Evolutionary conservation across 2,888 invertebrate species (phyloP).

Genomic region (Eupeodes latifasciatus): DNA sequence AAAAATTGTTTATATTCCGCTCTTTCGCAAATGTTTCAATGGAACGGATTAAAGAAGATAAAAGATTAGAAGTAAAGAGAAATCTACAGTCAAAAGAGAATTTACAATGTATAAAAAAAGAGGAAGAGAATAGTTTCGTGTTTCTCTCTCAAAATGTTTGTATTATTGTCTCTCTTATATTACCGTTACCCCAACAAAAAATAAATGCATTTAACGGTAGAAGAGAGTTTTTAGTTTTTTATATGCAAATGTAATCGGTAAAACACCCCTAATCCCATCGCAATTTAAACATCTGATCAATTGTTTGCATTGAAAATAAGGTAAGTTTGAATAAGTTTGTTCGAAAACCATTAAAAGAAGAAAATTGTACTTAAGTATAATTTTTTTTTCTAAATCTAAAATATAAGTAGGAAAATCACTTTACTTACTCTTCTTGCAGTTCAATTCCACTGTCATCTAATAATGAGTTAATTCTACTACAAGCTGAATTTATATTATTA

Average conservation of each 20-base stretch:
- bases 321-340: neutral
- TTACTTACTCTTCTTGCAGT: conserved; percentile 83
- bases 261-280: conserved; percentile 26
- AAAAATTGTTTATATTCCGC: conserved; percentile 36
- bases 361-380: too few relatives aligned
- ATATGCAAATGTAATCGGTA: conserved; percentile 31
- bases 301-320: conserved; percentile 14
- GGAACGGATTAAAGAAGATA: conserved; percentile 6
- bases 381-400: neutral
- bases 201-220: neutral
- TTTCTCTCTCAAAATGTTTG: neutral
- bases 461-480: conserved; percentile 83
- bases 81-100: neutral
- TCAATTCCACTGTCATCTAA: conserved; percentile 84
- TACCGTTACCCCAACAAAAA: conserved; percentile 16
- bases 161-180: conserved; percentile 16
- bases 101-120: neutral
- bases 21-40: conserved; percentile 48
- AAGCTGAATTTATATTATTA: conserved; percentile 64
- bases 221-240: conserved; percentile 23
- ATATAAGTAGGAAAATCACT: too few relatives aligned
- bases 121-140: neutral
- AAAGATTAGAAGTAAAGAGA: conserved; percentile 25
- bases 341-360: neutral
- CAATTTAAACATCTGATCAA: conserved; percentile 20